Conservation (phyloP, 37 sponge, comb jelly and placozoan species). For the Chondrosia reniformis region DNA sequence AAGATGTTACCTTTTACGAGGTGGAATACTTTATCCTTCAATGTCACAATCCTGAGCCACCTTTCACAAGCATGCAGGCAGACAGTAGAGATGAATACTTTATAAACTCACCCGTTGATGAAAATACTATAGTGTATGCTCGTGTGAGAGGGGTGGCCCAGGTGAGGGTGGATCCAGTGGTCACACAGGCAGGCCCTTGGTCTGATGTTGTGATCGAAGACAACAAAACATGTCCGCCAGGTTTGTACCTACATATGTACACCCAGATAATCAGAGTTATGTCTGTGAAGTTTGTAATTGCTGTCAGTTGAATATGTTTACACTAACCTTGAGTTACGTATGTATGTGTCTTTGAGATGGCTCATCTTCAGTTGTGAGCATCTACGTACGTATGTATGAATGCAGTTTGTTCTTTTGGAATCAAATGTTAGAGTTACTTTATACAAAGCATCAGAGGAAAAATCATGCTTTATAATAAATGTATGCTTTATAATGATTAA, state of each 20-base stretch:
- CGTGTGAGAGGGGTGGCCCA: conserved; percentile 1
- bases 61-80: background rate
- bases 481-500: too few species aligned
- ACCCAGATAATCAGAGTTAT: too few species aligned
- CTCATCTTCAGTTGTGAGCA: background rate
- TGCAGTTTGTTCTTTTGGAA: background rate
- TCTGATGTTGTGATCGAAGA: background rate
- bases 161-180: conserved; percentile 9
- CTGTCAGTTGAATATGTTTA: too few species aligned
- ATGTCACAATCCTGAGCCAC: background rate
- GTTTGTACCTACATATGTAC: too few species aligned
- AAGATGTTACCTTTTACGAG: conserved; percentile 2
- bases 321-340: too few species aligned
- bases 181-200: background rate
- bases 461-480: too few species aligned
- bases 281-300: too few species aligned
- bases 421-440: too few species aligned
- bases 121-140: background rate
- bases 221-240: background rate
- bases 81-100: background rate
- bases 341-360: too few species aligned
- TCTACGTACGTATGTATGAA: background rate
- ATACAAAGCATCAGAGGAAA: too few species aligned
- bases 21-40: background rate
- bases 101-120: background rate